phyloP scores from a whole-genome alignment of 2,888 invertebrate genomes.

The Torymus aiolomorphi region DNA sequence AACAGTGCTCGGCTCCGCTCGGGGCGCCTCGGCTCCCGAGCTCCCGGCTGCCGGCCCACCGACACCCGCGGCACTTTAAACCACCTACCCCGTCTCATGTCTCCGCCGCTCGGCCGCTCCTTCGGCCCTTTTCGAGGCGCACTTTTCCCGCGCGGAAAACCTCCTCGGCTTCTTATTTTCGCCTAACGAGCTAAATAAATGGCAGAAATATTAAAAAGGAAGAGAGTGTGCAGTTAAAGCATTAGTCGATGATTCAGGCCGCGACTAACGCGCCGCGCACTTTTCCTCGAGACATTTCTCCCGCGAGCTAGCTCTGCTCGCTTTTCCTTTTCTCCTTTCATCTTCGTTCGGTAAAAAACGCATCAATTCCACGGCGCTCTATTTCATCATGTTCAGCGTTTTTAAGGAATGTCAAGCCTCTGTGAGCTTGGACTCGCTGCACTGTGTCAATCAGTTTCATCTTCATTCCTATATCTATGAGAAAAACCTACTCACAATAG shows the following conservation, averaged over 20 bases:
- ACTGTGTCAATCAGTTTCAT: too few relatives aligned
- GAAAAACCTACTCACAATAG: too few relatives aligned
- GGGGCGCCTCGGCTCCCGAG: constrained; percentile 45
- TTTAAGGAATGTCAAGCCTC: too few relatives aligned
- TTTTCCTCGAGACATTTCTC: constrained; percentile 74
- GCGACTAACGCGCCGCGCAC: constrained; percentile 75
- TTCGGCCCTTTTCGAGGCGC: too few relatives aligned
- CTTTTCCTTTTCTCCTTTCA: constrained; percentile 59
- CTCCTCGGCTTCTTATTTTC: too few relatives aligned
- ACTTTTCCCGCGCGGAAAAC: too few relatives aligned
- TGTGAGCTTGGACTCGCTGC: too few relatives aligned
- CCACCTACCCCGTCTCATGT: constrained; percentile 34
- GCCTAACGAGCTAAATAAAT: too few relatives aligned
- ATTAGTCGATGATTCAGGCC: constrained; percentile 75
- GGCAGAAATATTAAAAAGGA: constrained; percentile 21
- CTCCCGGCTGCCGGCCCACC: too few relatives aligned
- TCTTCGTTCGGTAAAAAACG: constrained; percentile 49
- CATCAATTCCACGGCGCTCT: not conserved
- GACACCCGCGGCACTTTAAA: constrained; percentile 20
- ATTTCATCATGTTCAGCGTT: too few relatives aligned
- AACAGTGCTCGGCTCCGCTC: constrained; percentile 37
- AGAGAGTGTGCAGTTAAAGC: constrained; percentile 60
- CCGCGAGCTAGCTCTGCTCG: constrained; percentile 41
- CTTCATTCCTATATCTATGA: too few relatives aligned
- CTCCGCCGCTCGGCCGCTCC: too few relatives aligned